phyloP scores from a whole-genome alignment of 2,888 invertebrate species.

The Copidosoma aretas region DNA sequence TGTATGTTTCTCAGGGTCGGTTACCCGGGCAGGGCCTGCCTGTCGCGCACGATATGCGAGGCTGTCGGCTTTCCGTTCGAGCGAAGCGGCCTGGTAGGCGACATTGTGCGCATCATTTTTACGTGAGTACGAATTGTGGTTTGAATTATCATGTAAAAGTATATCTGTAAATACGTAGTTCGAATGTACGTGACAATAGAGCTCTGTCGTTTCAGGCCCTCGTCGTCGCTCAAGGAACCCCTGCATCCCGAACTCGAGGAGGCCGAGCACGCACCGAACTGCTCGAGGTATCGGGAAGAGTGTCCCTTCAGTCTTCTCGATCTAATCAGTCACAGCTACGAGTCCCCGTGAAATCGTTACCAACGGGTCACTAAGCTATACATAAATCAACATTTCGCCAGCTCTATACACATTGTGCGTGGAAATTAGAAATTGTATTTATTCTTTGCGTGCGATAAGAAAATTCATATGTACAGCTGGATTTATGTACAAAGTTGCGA shows the following conservation, averaged over 20 bases:
- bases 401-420: too few species aligned
- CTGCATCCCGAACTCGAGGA: slow-evolving; percentile 64
- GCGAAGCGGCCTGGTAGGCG: slow-evolving; percentile 73
- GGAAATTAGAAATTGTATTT: too few species aligned
- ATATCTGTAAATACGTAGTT: too few species aligned
- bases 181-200: too few species aligned
- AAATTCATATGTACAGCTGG: too few species aligned
- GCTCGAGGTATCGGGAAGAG: slow-evolving; percentile 60
- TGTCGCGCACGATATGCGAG: slow-evolving; percentile 72
- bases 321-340: slow-evolving; percentile 56
- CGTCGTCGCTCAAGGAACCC: slow-evolving; percentile 66
- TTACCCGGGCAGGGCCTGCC: slow-evolving; percentile 67
- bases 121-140: slow-evolving; percentile 69
- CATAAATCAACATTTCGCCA: too few species aligned
- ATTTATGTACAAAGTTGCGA: too few species aligned
- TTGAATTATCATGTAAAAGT: too few species aligned
- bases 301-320: slow-evolving; percentile 67
- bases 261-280: slow-evolving; percentile 66
- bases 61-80: slow-evolving; percentile 65
- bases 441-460: too few species aligned
- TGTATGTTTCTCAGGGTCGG: slow-evolving; percentile 62
- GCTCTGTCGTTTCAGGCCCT: slow-evolving; percentile 64
- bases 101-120: slow-evolving; percentile 72
- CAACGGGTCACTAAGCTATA: too few species aligned
- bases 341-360: not conserved